Conservation (phyloP, 2,888 invertebrate genomes). For the Limnephilus auricula region DNA sequence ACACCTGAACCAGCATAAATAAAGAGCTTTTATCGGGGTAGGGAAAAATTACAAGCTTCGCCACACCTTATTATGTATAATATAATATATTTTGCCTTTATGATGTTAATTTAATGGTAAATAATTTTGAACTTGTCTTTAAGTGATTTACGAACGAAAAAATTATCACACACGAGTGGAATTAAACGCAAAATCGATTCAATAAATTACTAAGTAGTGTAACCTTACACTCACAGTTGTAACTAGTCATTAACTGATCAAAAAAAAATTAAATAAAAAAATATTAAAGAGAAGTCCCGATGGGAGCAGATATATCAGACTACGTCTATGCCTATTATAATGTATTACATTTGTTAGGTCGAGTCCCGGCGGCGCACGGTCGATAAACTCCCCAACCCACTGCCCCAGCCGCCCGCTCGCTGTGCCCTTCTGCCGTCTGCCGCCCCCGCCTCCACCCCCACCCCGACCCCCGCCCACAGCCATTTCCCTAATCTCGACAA, state of each 20-base stretch:
- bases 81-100: too few relatives aligned
- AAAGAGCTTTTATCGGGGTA: too few relatives aligned
- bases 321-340: not conserved
- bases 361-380: constrained; percentile 50
- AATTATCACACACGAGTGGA: not conserved
- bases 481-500: constrained; percentile 45
- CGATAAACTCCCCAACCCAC: constrained; percentile 51
- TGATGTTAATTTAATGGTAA: too few relatives aligned
- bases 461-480: constrained; percentile 6
- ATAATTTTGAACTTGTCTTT: too few relatives aligned
- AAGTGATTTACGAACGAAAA: too few relatives aligned
- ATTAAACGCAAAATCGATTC: not conserved
- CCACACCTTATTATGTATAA: not conserved
- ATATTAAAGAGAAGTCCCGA: not conserved
- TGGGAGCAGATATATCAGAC: not conserved
- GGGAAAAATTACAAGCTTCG: not conserved
- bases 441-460: not conserved
- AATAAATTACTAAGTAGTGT: not conserved
- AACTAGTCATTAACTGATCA: not conserved
- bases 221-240: not conserved
- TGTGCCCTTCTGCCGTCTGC: constrained; percentile 30
- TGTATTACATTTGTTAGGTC: not conserved
- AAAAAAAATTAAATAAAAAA: not conserved
- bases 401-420: constrained; percentile 26
- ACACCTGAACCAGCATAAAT: too few relatives aligned